These are phyloP conservation scores for Prosopocoilus inquinatus DNA, from an alignment of 2,888 invertebrate genomes.

Conservation along the genomic window DNA sequence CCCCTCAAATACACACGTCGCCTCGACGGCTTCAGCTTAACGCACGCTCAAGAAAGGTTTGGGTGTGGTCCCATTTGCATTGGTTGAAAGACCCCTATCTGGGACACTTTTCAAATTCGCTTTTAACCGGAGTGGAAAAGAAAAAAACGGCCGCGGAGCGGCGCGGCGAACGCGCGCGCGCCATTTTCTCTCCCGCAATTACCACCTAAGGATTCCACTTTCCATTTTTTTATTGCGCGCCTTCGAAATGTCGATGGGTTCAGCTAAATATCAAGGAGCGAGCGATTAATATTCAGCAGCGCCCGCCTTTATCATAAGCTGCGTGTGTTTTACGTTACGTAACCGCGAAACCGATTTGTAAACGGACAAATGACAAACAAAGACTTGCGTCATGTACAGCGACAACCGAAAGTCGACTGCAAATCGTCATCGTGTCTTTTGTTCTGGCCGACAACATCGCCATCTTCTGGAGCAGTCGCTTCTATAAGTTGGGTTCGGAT, in stretches of 20 bases:
- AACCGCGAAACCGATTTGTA: neutral
- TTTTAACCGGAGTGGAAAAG: slow-evolving; percentile 23
- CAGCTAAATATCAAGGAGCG: neutral
- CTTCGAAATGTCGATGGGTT: neutral
- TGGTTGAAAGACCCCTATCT: slow-evolving; percentile 30
- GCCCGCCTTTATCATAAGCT: too few species aligned
- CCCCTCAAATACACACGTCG: neutral
- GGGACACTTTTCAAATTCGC: slow-evolving; percentile 31
- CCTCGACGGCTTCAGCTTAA: neutral
- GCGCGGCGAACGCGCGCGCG: slow-evolving; percentile 9
- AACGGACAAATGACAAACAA: too few species aligned
- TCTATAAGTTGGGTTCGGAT: too few species aligned
- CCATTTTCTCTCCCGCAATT: slow-evolving; percentile 1
- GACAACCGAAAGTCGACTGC: too few species aligned
- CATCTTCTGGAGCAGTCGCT: too few species aligned
- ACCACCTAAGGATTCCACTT: slow-evolving; percentile 2
- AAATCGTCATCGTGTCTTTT: too few species aligned
- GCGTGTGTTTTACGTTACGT: neutral
- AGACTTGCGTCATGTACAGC: too few species aligned
- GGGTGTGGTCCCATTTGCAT: slow-evolving; percentile 18
- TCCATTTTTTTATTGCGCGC: slow-evolving; percentile 1
- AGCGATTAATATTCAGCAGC: neutral
- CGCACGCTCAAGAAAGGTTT: slow-evolving; percentile 5
- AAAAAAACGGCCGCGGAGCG: slow-evolving; percentile 12
- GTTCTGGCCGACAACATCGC: too few species aligned